Evolutionary conservation across 2,113 vertebrate genomes (phyloP).

Genomic region (Picathartes gymnocephalus): DNA sequence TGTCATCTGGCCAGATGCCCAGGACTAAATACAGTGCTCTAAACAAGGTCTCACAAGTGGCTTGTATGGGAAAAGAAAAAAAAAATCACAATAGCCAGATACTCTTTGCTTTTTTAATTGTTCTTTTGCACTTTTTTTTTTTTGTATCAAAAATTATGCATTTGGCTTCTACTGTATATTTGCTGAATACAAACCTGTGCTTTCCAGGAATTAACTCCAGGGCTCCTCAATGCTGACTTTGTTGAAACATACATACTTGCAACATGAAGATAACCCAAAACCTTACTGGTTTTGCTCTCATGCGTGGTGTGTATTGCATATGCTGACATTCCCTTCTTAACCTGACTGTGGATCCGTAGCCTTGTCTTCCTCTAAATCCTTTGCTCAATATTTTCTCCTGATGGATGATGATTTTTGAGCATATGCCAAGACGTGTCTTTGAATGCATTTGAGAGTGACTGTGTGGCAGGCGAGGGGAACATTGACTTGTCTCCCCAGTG

Average conservation of each 20-base stretch:
- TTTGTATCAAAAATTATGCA: background rate
- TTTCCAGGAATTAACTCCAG: background rate
- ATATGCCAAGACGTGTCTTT: background rate
- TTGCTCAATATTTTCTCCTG: background rate
- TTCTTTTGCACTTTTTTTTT: background rate
- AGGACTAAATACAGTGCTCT: background rate
- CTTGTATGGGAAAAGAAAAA: background rate
- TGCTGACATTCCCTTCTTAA: background rate
- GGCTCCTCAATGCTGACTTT: background rate
- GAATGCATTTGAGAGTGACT: background rate
- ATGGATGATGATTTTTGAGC: background rate
- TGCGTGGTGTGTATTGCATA: accelerated
- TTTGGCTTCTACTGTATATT: background rate
- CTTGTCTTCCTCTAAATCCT: background rate
- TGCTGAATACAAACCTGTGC: background rate
- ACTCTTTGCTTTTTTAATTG: background rate
- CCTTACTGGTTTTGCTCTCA: background rate
- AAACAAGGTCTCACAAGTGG: background rate
- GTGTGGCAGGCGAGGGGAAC: background rate
- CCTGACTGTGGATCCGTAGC: background rate
- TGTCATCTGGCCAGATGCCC: background rate
- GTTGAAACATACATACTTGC: background rate
- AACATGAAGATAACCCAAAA: background rate
- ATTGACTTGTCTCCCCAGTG: background rate
- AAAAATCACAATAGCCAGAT: background rate